Conservation (phyloP, 1,140 invertebrate species). For the Drosophila nikananu region DNA sequence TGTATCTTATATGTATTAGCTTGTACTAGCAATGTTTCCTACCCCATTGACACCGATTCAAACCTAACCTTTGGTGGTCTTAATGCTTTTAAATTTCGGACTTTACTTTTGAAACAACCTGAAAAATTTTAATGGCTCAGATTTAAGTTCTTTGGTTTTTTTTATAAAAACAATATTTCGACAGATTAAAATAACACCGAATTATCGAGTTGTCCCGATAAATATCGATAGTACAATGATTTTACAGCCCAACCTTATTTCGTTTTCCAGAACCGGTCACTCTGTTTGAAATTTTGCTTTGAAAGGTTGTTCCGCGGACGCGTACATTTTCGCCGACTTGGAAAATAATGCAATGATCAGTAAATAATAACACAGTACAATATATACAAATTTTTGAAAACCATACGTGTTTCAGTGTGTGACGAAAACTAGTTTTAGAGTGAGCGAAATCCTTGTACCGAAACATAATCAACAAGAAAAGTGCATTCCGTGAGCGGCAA, state of each 20-base stretch:
- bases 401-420: conserved; percentile 10
- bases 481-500: conserved; percentile 47
- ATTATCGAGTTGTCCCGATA: background rate
- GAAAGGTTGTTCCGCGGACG: conserved; percentile 14
- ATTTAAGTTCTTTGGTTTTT: too few species aligned
- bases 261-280: background rate
- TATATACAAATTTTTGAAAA: background rate
- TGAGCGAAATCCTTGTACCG: conserved; percentile 9
- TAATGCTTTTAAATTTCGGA: too few species aligned
- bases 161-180: too few species aligned
- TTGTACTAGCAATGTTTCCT: too few species aligned
- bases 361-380: background rate
- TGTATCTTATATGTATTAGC: too few species aligned
- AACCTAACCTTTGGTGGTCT: background rate
- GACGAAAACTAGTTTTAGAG: conserved; percentile 14
- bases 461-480: conserved; percentile 23
- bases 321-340: background rate
- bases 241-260: background rate
- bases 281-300: conserved; percentile 7
- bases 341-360: background rate
- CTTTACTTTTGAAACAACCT: too few species aligned
- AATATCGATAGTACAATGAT: background rate
- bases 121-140: too few species aligned
- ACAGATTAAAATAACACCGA: too few species aligned
- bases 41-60: background rate